Conservation (phyloP, 2,113 vertebrate species). For the Petrocephalus microphthalmus region DNA sequence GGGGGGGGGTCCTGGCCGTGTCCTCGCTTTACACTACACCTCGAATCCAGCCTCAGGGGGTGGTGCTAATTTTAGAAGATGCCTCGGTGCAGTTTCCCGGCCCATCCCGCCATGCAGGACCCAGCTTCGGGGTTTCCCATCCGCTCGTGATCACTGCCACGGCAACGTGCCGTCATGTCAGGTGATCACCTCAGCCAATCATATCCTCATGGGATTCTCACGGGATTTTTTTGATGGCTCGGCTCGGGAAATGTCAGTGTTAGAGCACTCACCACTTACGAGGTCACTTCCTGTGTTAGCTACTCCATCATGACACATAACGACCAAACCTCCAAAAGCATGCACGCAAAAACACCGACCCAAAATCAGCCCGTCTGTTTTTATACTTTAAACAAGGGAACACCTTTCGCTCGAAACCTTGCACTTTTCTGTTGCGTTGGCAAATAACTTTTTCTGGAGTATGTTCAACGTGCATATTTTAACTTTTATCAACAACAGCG, state of each 20-base stretch:
- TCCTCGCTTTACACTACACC: slow-evolving; percentile 49
- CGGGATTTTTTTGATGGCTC: neutral
- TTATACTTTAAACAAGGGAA: neutral
- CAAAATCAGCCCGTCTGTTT: neutral
- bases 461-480: neutral
- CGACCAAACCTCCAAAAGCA: neutral
- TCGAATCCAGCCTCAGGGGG: slow-evolving; percentile 40
- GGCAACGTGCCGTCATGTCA: neutral
- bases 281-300: neutral
- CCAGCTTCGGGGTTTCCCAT: neutral
- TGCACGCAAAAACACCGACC: neutral
- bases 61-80: slow-evolving; percentile 59
- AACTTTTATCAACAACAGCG: neutral
- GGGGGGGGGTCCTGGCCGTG: slow-evolving; percentile 21
- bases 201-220: neutral
- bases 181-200: neutral
- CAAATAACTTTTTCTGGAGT: neutral
- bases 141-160: neutral
- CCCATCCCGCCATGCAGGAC: neutral
- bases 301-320: neutral
- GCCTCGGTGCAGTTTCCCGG: slow-evolving; percentile 43
- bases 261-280: neutral
- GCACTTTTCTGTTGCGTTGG: neutral
- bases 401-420: neutral
- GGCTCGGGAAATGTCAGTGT: neutral